Evolutionary conservation across 2,113 vertebrate genomes (phyloP).

Genomic region (Fulmarus glacialis): DNA sequence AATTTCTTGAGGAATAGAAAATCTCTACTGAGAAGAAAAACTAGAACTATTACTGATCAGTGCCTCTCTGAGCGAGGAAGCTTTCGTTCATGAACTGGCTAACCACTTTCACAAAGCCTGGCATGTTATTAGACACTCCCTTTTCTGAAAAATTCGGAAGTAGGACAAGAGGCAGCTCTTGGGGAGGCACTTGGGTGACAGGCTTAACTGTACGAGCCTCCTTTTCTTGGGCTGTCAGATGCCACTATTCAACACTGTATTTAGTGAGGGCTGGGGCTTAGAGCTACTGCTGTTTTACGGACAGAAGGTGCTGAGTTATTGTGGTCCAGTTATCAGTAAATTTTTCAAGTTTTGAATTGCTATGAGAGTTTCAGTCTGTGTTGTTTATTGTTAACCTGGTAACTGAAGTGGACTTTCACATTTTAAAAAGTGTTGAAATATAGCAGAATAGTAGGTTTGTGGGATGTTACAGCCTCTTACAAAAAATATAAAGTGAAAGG

Average conservation of each 20-base stretch:
- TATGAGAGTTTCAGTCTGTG: not conserved
- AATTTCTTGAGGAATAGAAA: not conserved
- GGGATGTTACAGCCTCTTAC: not conserved
- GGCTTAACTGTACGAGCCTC: not conserved
- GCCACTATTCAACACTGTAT: not conserved
- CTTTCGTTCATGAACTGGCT: not conserved
- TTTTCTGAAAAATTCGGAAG: not conserved
- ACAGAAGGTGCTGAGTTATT: not conserved
- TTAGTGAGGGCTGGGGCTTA: not conserved
- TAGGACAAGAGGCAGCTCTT: not conserved
- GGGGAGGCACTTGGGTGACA: not conserved
- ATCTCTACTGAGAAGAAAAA: not conserved
- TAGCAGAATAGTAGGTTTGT: not conserved
- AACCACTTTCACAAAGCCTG: not conserved
- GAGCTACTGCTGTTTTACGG: not conserved
- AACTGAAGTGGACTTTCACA: not conserved
- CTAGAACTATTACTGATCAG: not conserved
- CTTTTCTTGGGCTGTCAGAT: not conserved
- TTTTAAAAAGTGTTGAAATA: not conserved
- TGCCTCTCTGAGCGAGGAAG: not conserved
- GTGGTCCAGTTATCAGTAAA: not conserved
- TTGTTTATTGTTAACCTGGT: not conserved
- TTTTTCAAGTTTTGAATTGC: not conserved
- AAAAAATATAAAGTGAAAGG: not conserved
- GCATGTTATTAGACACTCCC: accelerated